These are phyloP conservation scores for Choristoneura rosaceana DNA, from an alignment of 2,888 invertebrate species.

Conservation along the genomic window DNA sequence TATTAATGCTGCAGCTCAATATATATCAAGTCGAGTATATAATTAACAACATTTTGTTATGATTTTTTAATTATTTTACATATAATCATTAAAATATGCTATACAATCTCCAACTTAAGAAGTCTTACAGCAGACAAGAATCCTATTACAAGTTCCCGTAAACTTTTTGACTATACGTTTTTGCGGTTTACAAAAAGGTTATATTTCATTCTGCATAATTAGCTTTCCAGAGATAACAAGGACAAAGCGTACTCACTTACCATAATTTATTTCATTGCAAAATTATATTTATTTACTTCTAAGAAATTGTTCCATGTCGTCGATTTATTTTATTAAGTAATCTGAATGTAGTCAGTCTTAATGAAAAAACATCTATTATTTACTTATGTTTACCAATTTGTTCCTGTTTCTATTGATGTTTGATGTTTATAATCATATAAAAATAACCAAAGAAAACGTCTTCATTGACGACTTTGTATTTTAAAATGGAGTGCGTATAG, in stretches of 20 bases:
- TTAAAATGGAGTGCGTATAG: neutral
- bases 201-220: conserved; percentile 20
- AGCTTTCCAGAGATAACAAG: conserved; percentile 21
- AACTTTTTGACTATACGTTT: neutral
- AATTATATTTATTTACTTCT: conserved; percentile 31
- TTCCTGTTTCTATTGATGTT: conserved; percentile 1
- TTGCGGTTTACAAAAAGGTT: conserved; percentile 14
- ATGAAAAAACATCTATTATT: conserved; percentile 18
- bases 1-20: neutral
- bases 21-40: neutral
- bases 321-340: conserved; percentile 37
- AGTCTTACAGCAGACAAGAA: neutral
- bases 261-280: conserved; percentile 19
- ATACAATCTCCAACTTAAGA: neutral
- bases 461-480: neutral
- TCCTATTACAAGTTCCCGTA: conserved; percentile 1
- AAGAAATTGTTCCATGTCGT: conserved; percentile 20
- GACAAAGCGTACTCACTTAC: conserved; percentile 8
- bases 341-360: conserved; percentile 27
- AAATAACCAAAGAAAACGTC: neutral
- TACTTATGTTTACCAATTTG: neutral
- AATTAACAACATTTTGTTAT: neutral
- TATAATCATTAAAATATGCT: neutral
- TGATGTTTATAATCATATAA: conserved; percentile 8
- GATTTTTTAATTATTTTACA: neutral